phyloP scores from a whole-genome alignment of 2,797 vertebrate genomes.

The Channallabes apus region DNA sequence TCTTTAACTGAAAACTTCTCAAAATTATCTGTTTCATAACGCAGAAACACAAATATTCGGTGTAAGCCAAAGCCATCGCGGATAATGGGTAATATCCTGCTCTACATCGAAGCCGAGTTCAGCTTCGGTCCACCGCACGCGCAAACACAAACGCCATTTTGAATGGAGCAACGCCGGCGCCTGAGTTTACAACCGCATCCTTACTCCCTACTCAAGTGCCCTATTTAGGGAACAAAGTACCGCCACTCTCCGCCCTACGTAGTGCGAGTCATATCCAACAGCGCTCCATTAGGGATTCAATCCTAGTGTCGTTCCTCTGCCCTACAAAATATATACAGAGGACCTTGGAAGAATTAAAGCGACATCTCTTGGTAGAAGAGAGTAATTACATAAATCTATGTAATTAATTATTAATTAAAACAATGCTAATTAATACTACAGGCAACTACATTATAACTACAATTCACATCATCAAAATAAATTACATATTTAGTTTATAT shows the following conservation, averaged over 20 bases:
- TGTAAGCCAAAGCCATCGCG: not conserved
- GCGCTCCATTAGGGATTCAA: not conserved
- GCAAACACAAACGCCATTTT: constrained; percentile 71
- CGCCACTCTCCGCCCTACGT: not conserved
- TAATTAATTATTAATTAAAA: not conserved
- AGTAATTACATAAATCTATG: constrained; percentile 48
- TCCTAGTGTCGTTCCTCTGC: not conserved
- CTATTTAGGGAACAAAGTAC: not conserved
- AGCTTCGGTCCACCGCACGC: constrained; percentile 46
- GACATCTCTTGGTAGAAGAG: constrained; percentile 47
- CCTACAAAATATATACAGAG: not conserved
- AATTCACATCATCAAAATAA: not conserved
- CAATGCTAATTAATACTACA: not conserved
- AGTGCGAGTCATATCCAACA: not conserved
- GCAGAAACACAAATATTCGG: not conserved
- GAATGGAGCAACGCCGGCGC: constrained; percentile 70
- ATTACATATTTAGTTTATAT: not conserved
- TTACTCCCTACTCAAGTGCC: not conserved
- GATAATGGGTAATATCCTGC: not conserved
- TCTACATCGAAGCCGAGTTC: not conserved
- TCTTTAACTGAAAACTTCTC: not conserved
- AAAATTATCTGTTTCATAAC: not conserved
- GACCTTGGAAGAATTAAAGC: constrained; percentile 34
- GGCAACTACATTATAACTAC: not conserved
- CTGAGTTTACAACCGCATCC: not conserved